Evolutionary conservation across 2,113 vertebrate species (phyloP).

Genomic region (Raphicerus campestris): DNA sequence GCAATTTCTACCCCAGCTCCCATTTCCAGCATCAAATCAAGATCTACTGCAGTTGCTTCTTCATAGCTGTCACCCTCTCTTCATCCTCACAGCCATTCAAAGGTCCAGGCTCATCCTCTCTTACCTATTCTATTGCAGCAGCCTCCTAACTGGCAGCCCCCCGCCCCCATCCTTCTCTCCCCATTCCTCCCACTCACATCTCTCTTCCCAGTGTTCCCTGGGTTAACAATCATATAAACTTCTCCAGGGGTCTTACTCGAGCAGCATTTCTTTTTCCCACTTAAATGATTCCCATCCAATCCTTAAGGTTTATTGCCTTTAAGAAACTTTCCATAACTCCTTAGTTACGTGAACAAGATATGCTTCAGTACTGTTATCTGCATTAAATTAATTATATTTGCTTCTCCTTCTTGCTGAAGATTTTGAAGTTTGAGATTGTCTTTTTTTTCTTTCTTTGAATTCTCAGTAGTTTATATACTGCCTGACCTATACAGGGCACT

Average conservation of each 20-base stretch:
- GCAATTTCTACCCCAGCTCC: fast-evolving
- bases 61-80: fast-evolving
- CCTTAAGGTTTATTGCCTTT: neutral
- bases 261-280: neutral
- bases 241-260: neutral
- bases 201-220: neutral
- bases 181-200: neutral
- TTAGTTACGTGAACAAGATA: neutral
- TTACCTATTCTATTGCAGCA: neutral
- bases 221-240: neutral
- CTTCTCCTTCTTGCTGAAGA: neutral
- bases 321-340: neutral
- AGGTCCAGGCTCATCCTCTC: neutral
- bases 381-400: neutral
- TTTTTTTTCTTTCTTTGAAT: neutral
- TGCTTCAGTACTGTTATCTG: neutral
- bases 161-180: fast-evolving
- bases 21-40: neutral
- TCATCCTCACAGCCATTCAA: fast-evolving
- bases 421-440: neutral
- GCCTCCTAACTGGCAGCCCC: neutral
- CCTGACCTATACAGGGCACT: neutral
- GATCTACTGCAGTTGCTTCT: neutral
- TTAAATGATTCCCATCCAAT: neutral
- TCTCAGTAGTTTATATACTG: neutral